Evolutionary conservation across 2,113 vertebrate species (phyloP).

Genomic region (Bubo bubo): DNA sequence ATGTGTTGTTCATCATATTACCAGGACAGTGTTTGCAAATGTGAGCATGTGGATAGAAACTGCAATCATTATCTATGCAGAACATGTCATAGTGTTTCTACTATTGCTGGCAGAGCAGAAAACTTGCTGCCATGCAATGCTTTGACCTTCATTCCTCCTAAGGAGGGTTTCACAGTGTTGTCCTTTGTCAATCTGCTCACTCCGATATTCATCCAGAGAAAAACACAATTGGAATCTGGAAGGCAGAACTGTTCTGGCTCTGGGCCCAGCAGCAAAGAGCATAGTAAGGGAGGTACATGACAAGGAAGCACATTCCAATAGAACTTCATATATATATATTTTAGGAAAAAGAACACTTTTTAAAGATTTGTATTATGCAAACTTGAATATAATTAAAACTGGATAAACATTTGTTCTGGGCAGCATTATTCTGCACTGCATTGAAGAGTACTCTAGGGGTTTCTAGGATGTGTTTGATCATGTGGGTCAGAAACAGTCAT

Average conservation of each 20-base stretch:
- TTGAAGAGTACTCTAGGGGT: not conserved
- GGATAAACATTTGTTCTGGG: not conserved
- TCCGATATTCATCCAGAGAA: not conserved
- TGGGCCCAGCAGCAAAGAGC: not conserved
- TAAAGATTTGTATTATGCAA: not conserved
- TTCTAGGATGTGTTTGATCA: not conserved
- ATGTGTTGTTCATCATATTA: not conserved
- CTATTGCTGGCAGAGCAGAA: not conserved
- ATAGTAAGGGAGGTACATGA: not conserved
- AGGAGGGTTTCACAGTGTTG: not conserved
- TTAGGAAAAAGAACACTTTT: not conserved
- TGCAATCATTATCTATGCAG: not conserved
- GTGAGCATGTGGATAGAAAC: not conserved
- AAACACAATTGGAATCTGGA: not conserved
- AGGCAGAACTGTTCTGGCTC: not conserved
- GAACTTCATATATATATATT: not conserved
- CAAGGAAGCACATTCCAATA: not conserved
- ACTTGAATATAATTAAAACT: not conserved
- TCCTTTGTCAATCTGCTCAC: not conserved
- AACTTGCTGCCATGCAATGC: not conserved
- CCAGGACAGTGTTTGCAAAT: not conserved
- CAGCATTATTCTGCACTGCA: not conserved
- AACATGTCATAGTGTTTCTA: not conserved
- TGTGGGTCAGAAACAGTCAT: not conserved
- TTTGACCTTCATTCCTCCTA: not conserved